Percentiles rank a stretch among this genome's conserved stretches.
Conservation (phyloP, 2,797 vertebrate genomes). For the Rhynchonycteris naso region DNA sequence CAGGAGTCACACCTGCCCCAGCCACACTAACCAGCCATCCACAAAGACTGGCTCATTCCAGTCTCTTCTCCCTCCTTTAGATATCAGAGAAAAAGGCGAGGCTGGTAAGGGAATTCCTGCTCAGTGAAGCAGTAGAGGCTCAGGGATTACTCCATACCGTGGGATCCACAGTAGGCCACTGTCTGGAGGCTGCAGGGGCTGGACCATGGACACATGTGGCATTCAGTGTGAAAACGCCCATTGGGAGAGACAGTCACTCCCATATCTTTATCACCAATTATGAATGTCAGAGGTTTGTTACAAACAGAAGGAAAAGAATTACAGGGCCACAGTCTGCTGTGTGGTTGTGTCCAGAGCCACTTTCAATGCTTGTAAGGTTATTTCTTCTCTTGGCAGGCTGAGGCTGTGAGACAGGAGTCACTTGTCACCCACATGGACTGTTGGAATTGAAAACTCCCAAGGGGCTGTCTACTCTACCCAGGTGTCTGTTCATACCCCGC, state of each 20-base stretch:
- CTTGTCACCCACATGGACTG: too few species aligned
- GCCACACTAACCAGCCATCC: background rate
- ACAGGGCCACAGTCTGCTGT: too few species aligned
- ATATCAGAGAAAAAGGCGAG: background rate
- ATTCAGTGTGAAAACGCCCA: background rate
- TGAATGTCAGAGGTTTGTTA: too few species aligned
- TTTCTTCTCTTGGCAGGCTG: too few species aligned
- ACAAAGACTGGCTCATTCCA: background rate
- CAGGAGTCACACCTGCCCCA: background rate
- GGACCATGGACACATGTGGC: background rate
- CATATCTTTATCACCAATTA: background rate
- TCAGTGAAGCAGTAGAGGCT: background rate
- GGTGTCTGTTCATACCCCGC: too few species aligned
- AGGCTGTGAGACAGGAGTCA: too few species aligned
- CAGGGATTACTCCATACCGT: background rate
- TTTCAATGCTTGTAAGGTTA: too few species aligned
- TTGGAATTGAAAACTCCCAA: too few species aligned
- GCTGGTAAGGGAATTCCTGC: background rate
- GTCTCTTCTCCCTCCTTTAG: background rate
- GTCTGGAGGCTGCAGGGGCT: background rate
- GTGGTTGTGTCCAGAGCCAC: too few species aligned
- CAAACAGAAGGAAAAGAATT: too few species aligned
- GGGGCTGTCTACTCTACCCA: too few species aligned
- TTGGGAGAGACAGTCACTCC: background rate
- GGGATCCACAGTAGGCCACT: background rate